Evolutionary conservation across 2,888 invertebrate species (phyloP).

Genomic region (Fragum fragum): DNA sequence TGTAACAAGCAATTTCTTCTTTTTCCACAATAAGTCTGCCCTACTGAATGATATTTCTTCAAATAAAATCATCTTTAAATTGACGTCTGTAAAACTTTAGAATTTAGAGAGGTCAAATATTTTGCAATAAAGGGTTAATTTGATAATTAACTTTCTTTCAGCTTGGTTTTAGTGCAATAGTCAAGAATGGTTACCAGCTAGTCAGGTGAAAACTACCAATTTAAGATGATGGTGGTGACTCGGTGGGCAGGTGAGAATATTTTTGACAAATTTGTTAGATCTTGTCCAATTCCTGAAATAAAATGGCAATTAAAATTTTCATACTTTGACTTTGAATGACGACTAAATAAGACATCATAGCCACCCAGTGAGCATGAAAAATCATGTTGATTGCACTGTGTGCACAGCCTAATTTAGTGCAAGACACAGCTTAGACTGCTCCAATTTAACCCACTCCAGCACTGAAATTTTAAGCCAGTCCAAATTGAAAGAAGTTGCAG

Average conservation of each 20-base stretch:
- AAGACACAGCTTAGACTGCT: too few relatives aligned
- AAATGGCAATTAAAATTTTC: constrained; percentile 37
- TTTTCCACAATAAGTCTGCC: too few relatives aligned
- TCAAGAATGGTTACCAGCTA: background rate
- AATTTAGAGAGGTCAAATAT: too few relatives aligned
- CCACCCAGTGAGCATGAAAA: constrained; percentile 39
- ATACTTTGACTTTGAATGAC: constrained; percentile 23
- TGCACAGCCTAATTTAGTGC: too few relatives aligned
- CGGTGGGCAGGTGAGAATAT: constrained; percentile 32
- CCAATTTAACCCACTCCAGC: too few relatives aligned
- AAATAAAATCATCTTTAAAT: too few relatives aligned
- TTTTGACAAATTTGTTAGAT: constrained; percentile 3
- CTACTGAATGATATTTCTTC: too few relatives aligned
- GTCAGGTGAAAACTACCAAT: constrained; percentile 24
- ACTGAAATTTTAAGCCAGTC: too few relatives aligned
- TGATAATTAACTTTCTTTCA: constrained; percentile 28
- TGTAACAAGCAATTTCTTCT: too few relatives aligned
- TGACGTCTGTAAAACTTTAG: too few relatives aligned
- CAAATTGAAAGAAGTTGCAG: too few relatives aligned
- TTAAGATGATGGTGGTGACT: constrained; percentile 7
- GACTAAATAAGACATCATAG: constrained; percentile 17
- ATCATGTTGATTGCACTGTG: background rate
- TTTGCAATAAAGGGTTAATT: constrained; percentile 9
- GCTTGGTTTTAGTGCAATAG: background rate
- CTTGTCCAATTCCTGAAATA: constrained; percentile 25